Evolutionary conservation across 2,888 invertebrate genomes (phyloP).

Genomic region (Gasteruption jaculator): DNA sequence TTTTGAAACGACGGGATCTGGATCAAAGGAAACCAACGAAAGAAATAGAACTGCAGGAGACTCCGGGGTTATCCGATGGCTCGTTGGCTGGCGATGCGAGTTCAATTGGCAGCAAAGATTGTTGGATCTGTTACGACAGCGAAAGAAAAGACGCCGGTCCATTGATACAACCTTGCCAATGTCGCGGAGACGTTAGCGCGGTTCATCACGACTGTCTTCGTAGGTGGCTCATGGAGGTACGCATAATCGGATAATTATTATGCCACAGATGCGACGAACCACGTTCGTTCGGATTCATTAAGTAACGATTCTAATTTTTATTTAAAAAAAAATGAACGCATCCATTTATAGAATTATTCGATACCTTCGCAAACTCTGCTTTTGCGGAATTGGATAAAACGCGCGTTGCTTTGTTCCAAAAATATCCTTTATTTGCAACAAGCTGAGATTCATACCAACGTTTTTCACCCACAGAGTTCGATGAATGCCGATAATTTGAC

Average conservation of each 20-base stretch:
- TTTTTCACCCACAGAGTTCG: conserved; percentile 68
- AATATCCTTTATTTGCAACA: too few relatives aligned
- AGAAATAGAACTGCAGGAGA: conserved; percentile 45
- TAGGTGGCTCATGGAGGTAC: conserved; percentile 84
- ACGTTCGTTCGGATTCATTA: too few relatives aligned
- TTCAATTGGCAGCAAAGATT: conserved; percentile 65
- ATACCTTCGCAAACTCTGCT: too few relatives aligned
- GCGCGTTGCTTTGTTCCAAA: too few relatives aligned
- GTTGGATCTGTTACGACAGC: conserved; percentile 91
- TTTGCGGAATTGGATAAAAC: too few relatives aligned
- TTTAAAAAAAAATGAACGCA: too few relatives aligned
- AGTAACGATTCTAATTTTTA: too few relatives aligned
- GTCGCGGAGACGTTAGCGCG: conserved; percentile 87
- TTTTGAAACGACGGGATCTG: conserved; percentile 63
- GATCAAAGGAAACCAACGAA: conserved; percentile 41
- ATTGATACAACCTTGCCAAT: conserved; percentile 84
- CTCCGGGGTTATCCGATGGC: conserved; percentile 31
- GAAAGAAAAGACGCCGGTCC: conserved; percentile 71
- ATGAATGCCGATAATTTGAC: conserved; percentile 65
- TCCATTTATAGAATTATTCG: too few relatives aligned
- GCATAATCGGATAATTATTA: conserved; percentile 3
- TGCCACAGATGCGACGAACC: too few relatives aligned
- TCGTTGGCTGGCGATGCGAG: conserved; percentile 39
- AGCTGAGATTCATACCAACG: too few relatives aligned
- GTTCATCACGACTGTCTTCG: conserved; percentile 89